These are phyloP conservation scores for Crotalus viridis DNA, from an alignment of 2,113 vertebrate genomes.

Conservation along the genomic window DNA sequence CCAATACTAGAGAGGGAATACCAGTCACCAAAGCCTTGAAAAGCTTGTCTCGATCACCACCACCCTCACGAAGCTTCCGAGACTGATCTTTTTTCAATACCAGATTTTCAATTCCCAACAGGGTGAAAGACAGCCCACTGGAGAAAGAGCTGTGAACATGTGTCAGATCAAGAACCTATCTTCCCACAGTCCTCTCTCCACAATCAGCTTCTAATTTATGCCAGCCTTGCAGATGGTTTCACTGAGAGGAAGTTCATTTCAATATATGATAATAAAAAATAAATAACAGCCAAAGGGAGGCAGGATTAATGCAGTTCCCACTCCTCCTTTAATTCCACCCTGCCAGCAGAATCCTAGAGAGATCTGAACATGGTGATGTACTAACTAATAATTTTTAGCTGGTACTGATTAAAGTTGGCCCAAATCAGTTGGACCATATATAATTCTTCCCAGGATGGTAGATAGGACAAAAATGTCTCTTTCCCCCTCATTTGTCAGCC, in stretches of 20 bases:
- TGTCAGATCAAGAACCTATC: not conserved
- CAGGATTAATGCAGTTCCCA: not conserved
- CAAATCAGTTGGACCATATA: not conserved
- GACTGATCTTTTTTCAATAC: not conserved
- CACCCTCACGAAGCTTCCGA: not conserved
- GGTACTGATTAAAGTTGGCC: not conserved
- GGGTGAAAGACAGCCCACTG: not conserved
- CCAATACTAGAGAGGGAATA: not conserved
- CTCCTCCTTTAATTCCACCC: not conserved
- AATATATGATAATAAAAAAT: not conserved
- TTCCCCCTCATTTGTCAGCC: not conserved
- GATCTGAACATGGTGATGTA: not conserved
- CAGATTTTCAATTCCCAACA: not conserved
- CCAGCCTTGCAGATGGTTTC: not conserved
- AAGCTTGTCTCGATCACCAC: not conserved
- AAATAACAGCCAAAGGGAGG: not conserved
- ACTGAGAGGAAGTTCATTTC: not conserved
- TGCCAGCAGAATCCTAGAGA: not conserved
- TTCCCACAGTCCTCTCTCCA: not conserved
- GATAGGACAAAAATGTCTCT: not conserved
- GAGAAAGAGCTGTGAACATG: not conserved
- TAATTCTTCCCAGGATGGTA: fast-evolving
- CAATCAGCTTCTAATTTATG: not conserved
- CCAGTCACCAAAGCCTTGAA: not conserved
- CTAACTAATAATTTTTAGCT: not conserved